These are phyloP conservation scores for Scomber colias DNA, from an alignment of 2,113 vertebrate species.

Conservation along the genomic window DNA sequence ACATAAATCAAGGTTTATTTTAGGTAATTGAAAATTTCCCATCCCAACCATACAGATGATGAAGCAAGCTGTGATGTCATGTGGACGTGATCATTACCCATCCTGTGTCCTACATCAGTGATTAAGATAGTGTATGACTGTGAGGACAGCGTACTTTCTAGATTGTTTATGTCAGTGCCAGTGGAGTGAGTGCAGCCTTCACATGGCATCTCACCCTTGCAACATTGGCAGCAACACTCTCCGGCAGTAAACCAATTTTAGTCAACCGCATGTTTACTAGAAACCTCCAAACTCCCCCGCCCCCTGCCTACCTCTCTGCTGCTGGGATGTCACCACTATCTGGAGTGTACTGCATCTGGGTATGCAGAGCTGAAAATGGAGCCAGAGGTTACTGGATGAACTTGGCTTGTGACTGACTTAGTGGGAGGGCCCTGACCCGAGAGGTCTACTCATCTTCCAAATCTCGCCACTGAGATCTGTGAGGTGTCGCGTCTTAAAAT, in stretches of 20 bases:
- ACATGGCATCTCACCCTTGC: slow-evolving; percentile 8
- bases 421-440: slow-evolving; percentile 28
- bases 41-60: neutral
- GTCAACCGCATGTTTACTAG: slow-evolving; percentile 66
- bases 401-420: slow-evolving; percentile 40
- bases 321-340: slow-evolving; percentile 42
- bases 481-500: slow-evolving; percentile 79
- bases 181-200: slow-evolving; percentile 14
- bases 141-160: slow-evolving; percentile 16
- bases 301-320: neutral
- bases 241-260: slow-evolving; percentile 39
- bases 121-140: slow-evolving; percentile 23
- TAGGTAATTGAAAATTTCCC: neutral
- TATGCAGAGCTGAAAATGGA: slow-evolving; percentile 56
- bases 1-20: too few relatives aligned
- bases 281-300: neutral
- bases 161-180: slow-evolving; percentile 28
- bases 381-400: slow-evolving; percentile 54
- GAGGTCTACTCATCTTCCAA: slow-evolving; percentile 73
- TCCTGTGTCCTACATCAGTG: neutral
- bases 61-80: slow-evolving; percentile 30
- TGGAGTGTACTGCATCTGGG: slow-evolving; percentile 23
- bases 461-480: slow-evolving; percentile 61
- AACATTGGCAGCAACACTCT: slow-evolving; percentile 12
- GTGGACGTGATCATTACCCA: neutral